phyloP scores from a whole-genome alignment of 2,888 invertebrate species.

The Prosapia bicincta region DNA sequence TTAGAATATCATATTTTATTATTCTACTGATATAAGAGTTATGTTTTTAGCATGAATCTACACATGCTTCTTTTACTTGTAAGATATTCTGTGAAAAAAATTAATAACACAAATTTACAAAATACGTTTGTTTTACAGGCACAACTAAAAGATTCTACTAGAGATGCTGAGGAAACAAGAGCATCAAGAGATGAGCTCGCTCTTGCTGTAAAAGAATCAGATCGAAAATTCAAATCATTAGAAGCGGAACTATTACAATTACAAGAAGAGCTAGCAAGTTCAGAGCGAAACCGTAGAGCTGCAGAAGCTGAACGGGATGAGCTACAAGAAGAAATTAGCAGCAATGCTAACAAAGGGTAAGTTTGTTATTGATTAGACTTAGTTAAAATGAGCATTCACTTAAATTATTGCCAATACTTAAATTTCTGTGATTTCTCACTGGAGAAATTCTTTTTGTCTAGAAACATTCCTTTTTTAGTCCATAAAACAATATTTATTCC shows the following conservation, averaged over 20 bases:
- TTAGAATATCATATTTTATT: too few relatives aligned
- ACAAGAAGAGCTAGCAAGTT: conserved; percentile 82
- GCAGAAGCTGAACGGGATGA: conserved; percentile 97
- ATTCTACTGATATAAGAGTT: too few relatives aligned
- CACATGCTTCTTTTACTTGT: too few relatives aligned
- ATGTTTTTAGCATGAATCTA: too few relatives aligned
- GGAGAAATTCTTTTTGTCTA: too few relatives aligned
- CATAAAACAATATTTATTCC: too few relatives aligned
- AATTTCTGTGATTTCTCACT: too few relatives aligned
- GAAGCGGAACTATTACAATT: conserved; percentile 89
- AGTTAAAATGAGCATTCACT: not conserved
- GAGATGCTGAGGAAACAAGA: conserved; percentile 89
- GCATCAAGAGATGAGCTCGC: conserved; percentile 80
- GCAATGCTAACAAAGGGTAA: conserved; percentile 64
- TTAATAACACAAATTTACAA: too few relatives aligned
- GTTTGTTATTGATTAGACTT: too few relatives aligned
- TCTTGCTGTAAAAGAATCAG: conserved; percentile 76
- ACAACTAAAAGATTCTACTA: conserved; percentile 86
- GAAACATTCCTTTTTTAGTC: too few relatives aligned
- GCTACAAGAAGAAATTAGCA: conserved; percentile 86
- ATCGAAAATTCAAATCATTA: conserved; percentile 79
- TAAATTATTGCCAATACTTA: too few relatives aligned
- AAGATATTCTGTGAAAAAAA: too few relatives aligned
- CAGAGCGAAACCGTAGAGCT: conserved; percentile 80
- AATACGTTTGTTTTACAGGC: conserved; percentile 54